A percentile compares a stretch with the other conserved stretches of the same genome.
Conservation (phyloP, 2,113 vertebrate species). For the Pygoscelis antarcticus region DNA sequence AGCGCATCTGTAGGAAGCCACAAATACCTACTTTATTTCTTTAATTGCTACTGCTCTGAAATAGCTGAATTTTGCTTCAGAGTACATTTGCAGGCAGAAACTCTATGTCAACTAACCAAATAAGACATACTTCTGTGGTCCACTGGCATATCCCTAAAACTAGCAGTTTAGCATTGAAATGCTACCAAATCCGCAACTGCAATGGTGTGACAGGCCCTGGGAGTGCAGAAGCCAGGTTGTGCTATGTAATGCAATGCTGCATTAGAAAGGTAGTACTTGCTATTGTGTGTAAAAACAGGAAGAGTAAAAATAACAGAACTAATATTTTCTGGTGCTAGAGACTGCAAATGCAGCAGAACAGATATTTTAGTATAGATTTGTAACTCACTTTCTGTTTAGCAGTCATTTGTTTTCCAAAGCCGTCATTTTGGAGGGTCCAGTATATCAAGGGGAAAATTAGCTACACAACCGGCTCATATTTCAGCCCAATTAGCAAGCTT, state of each 20-base stretch:
- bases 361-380: neutral
- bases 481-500: neutral
- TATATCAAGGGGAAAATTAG: neutral
- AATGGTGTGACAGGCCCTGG: neutral
- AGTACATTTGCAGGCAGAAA: neutral
- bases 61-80: neutral
- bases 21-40: neutral
- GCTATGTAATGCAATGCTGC: neutral
- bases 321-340: neutral
- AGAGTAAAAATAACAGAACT: neutral
- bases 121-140: neutral
- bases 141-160: too few species aligned
- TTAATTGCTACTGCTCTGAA: neutral
- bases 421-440: neutral
- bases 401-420: neutral
- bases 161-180: neutral
- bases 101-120: neutral
- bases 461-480: neutral
- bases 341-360: neutral
- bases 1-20: neutral
- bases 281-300: neutral
- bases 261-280: neutral
- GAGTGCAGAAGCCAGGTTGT: fast-evolving
- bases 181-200: neutral
- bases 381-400: neutral